Conservation (phyloP, 2,113 vertebrate genomes). For the Tretioscincus oriximinensis region DNA sequence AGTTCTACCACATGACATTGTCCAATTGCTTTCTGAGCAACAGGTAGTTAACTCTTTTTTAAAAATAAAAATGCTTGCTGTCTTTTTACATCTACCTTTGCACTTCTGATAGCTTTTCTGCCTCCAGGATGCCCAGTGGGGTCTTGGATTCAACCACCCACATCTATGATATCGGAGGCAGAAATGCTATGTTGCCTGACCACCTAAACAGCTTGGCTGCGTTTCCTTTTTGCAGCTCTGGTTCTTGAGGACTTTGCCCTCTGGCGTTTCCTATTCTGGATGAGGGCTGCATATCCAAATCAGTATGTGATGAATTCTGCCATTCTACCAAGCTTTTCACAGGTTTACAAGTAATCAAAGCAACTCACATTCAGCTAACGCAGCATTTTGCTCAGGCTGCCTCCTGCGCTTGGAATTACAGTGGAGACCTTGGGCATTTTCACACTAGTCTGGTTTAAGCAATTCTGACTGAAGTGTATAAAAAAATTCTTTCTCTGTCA, state of each 20-base stretch:
- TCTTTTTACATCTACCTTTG: background rate
- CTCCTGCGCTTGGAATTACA: background rate
- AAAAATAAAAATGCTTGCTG: background rate
- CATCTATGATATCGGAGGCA: background rate
- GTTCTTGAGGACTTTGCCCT: background rate
- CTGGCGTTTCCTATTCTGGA: conserved; percentile 11
- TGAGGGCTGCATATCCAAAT: background rate
- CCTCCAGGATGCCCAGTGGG: conserved; percentile 14
- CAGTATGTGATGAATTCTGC: background rate
- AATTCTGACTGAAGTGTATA: too few species aligned
- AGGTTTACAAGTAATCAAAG: background rate
- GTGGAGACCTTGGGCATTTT: background rate
- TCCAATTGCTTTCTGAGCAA: background rate
- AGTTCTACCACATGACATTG: background rate
- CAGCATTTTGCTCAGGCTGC: background rate
- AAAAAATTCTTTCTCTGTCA: too few species aligned
- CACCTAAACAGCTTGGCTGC: background rate
- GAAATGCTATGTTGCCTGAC: background rate
- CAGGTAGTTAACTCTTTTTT: background rate
- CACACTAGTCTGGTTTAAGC: too few species aligned
- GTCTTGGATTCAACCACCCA: background rate
- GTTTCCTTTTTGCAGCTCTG: background rate
- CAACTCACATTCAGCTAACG: background rate
- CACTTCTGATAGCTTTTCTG: conserved; percentile 5
- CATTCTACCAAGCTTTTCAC: background rate